Conservation (phyloP, 2,113 vertebrate species). For the Verasper variegatus region DNA sequence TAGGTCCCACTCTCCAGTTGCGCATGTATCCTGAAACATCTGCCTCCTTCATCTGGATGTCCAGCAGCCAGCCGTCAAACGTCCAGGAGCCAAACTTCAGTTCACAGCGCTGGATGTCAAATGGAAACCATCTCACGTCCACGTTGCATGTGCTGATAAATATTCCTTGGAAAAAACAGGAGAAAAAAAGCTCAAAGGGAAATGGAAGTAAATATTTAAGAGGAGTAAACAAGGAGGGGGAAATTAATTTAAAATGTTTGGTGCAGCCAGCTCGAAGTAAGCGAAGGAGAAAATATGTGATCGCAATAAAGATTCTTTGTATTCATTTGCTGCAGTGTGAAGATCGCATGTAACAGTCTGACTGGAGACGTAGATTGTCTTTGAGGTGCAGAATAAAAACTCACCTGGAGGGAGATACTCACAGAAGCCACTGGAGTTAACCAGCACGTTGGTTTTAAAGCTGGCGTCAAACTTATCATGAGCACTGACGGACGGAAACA, state of each 20-base stretch:
- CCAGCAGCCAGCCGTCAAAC: conserved; percentile 85
- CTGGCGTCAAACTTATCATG: conserved; percentile 86
- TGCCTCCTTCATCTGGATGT: conserved; percentile 85
- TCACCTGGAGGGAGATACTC: conserved; percentile 87
- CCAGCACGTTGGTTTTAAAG: conserved; percentile 84
- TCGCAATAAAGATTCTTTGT: background rate
- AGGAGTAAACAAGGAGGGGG: background rate
- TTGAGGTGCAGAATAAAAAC: conserved; percentile 25
- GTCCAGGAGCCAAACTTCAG: conserved; percentile 87
- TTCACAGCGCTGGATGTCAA: conserved; percentile 85
- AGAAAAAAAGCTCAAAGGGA: background rate
- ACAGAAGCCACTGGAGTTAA: conserved; percentile 87
- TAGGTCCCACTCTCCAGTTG: conserved; percentile 86
- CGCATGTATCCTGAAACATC: conserved; percentile 84
- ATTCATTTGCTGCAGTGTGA: conserved; percentile 18
- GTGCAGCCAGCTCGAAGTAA: background rate
- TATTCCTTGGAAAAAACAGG: conserved; percentile 73
- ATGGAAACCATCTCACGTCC: conserved; percentile 86
- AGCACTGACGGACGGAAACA: conserved; percentile 69
- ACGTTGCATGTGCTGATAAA: conserved; percentile 85
- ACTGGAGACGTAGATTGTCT: background rate
- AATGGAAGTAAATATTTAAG: background rate
- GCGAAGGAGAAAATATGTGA: conserved; percentile 10
- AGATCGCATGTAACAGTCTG: background rate
- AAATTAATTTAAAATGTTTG: conserved; percentile 2